Conservation (phyloP, 1,140 invertebrate species). For the Atta cephalotes region DNA sequence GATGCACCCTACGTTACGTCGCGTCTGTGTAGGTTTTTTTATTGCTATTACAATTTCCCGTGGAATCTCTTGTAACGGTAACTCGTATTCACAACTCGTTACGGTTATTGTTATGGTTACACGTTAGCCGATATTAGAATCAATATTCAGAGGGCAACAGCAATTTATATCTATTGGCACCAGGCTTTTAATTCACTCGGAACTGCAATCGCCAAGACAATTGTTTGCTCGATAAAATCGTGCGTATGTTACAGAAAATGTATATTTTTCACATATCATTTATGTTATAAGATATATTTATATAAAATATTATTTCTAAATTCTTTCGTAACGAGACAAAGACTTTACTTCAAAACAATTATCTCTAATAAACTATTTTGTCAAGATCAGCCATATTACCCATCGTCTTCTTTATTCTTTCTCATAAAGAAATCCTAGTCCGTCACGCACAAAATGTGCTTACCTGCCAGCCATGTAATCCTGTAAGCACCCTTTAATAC, state of each 20-base stretch:
- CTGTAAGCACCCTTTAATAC: slow-evolving; percentile 84
- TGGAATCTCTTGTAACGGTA: slow-evolving; percentile 28
- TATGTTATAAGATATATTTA: background rate
- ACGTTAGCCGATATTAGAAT: slow-evolving; percentile 52
- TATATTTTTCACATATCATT: background rate
- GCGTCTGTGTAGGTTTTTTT: background rate
- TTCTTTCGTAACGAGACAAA: background rate
- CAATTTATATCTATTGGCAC: slow-evolving; percentile 32
- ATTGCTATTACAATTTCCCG: slow-evolving; percentile 35
- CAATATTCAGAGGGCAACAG: slow-evolving; percentile 36
- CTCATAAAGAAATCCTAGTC: slow-evolving; percentile 23
- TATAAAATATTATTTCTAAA: background rate
- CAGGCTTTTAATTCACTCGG: slow-evolving; percentile 33
- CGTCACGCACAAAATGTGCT: slow-evolving; percentile 74
- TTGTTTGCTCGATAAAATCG: slow-evolving; percentile 10
- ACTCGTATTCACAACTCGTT: slow-evolving; percentile 51
- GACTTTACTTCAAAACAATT: slow-evolving; percentile 11
- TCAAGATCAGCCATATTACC: slow-evolving; percentile 32
- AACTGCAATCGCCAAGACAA: slow-evolving; percentile 7
- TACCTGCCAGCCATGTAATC: slow-evolving; percentile 82
- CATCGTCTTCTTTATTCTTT: slow-evolving; percentile 47
- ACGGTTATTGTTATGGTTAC: slow-evolving; percentile 65
- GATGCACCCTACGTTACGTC: slow-evolving; percentile 41
- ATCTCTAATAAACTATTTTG: slow-evolving; percentile 8
- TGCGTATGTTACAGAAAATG: background rate